phyloP scores from a whole-genome alignment of 2,888 invertebrate species.

The Agrochola lychnidis region DNA sequence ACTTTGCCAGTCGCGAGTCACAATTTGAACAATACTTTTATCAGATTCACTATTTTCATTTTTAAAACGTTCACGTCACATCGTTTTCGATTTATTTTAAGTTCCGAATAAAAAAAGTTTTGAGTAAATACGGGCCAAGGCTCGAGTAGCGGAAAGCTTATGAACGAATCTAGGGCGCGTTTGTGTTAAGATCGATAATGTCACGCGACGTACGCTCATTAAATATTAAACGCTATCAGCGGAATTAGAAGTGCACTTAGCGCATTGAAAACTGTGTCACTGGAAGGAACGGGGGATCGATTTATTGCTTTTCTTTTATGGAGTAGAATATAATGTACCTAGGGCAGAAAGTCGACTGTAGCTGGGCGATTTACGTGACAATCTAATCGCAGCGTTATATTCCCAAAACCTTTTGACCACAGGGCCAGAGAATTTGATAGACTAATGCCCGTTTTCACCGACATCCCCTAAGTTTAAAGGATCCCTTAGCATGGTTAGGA shows the following conservation, averaged over 20 bases:
- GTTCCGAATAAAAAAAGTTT: slow-evolving; percentile 44
- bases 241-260: slow-evolving; percentile 66
- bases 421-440: not conserved
- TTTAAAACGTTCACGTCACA: slow-evolving; percentile 45
- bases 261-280: slow-evolving; percentile 52
- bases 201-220: slow-evolving; percentile 61
- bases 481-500: too few species aligned
- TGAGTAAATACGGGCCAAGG: slow-evolving; percentile 51
- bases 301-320: slow-evolving; percentile 36
- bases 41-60: slow-evolving; percentile 33
- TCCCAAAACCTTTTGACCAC: not conserved
- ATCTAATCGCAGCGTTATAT: not conserved
- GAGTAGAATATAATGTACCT: not conserved
- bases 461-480: too few species aligned
- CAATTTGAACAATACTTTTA: slow-evolving; percentile 46
- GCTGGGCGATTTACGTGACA: not conserved
- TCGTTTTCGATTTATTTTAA: slow-evolving; percentile 52
- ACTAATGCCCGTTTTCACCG: too few species aligned
- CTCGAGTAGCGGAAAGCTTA: slow-evolving; percentile 57
- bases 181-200: slow-evolving; percentile 66
- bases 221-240: slow-evolving; percentile 65
- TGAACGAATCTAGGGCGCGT: slow-evolving; percentile 64
- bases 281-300: slow-evolving; percentile 34
- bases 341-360: not conserved
- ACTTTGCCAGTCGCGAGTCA: slow-evolving; percentile 24